Evolutionary conservation across 1,140 invertebrate species (phyloP), one percentile per base, ranked within the genome.

Genomic region (Venustaconcha ellipsiformis): DNA sequence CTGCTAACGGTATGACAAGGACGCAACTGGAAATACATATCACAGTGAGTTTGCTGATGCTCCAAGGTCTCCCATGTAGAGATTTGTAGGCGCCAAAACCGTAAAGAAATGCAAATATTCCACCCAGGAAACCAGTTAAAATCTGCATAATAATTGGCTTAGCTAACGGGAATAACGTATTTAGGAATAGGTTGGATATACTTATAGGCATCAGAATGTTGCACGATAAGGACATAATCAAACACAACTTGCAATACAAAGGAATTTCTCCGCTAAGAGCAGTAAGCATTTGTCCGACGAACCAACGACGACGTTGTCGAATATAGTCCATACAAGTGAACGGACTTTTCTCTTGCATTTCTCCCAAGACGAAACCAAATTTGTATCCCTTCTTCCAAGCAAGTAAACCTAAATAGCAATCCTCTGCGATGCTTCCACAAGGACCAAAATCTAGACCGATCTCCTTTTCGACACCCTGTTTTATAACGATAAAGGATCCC

Each of bases 311-410:
- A 69, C 97, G 92, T 88, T 99, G 97, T 88, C 98, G 96, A 63
- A 99, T 92, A 86, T 98, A 97, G 89, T 99, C 97, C 92, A 94
- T 94, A 4, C 98, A 90, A 0, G 95, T 96, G 85, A 99, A 99
- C 12, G 97, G 96, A 17, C 95, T 97, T 87, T 99, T 97, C 88
- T 98, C 96, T 94, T 96, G 96, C 96, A 98, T 98, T 90, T 98
- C 96, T 48, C 97, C 78, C 23, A 80, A 72, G 17, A 80, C 71
- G 60, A 71, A 82, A 56, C 65, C 76, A 67, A 79, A 81, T 60
- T 65, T 66, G 84, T 94, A 95, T 0, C 78, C 78, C 56, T 72
- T 72, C 14, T 66, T 48, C 72, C 70, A 78, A 20, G 97, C 97
- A 73, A 94, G 94, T 95, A 98, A 97, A 0, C 95, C 96, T 90